These are phyloP conservation scores for Takifugu rubripes DNA, from an alignment of 2,797 vertebrate species.

Conservation along the genomic window DNA sequence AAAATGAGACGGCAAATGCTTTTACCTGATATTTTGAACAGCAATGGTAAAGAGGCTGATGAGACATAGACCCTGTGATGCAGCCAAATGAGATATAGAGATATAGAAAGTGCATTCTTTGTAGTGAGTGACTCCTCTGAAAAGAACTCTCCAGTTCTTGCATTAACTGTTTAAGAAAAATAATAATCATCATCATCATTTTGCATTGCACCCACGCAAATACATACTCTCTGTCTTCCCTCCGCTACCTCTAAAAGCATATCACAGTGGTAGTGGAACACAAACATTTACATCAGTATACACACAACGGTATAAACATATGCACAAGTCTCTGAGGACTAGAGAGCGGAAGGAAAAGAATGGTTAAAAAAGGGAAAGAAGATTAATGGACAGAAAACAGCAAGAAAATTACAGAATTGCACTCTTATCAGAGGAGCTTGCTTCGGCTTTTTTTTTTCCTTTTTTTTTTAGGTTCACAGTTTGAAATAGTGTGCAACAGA, in stretches of 20 bases:
- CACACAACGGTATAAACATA: conserved; percentile 75
- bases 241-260: conserved; percentile 73
- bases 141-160: conserved; percentile 66
- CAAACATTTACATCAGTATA: conserved; percentile 76
- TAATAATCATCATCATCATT: conserved; percentile 4
- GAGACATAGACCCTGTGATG: conserved; percentile 74
- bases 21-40: conserved; percentile 77
- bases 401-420: conserved; percentile 28
- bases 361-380: conserved; percentile 24
- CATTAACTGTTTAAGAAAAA: conserved; percentile 53
- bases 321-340: conserved; percentile 68
- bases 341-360: conserved; percentile 25
- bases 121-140: conserved; percentile 72
- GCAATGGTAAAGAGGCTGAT: conserved; percentile 68
- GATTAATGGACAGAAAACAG: conserved; percentile 21
- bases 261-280: conserved; percentile 79
- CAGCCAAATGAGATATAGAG: conserved; percentile 70
- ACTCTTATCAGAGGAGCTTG: conserved; percentile 57
- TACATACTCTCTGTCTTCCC: conserved; percentile 64
- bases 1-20: conserved; percentile 75
- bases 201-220: conserved; percentile 59
- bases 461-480: conserved; percentile 71
- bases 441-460: conserved; percentile 32
- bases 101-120: conserved; percentile 81
- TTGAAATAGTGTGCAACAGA: conserved; percentile 61